A percentile compares a stretch with the other conserved stretches of the same genome.
Evolutionary conservation across 2,113 vertebrate genomes (phyloP).

Genomic region (Thunnus maccoyii): DNA sequence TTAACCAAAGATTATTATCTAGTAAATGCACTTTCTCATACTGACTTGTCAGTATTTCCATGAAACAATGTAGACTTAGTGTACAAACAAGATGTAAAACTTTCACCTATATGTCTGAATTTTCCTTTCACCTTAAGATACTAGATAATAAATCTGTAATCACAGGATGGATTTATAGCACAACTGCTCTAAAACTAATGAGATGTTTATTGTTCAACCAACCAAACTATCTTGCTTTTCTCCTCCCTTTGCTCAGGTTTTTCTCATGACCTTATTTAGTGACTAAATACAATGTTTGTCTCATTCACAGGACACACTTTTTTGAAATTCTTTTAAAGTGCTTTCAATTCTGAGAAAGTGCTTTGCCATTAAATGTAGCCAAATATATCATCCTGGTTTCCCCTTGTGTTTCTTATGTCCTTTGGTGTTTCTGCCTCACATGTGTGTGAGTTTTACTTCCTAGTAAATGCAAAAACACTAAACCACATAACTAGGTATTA

Average conservation of each 20-base stretch:
- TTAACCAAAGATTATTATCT: not conserved
- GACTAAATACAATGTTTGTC: not conserved
- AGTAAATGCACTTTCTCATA: not conserved
- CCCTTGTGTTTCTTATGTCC: slow-evolving; percentile 27
- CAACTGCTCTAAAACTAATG: not conserved
- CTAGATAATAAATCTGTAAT: not conserved
- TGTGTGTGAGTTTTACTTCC: slow-evolving; percentile 56
- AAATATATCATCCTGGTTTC: not conserved
- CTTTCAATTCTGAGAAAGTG: slow-evolving; percentile 49
- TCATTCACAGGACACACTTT: not conserved
- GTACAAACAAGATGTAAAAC: not conserved
- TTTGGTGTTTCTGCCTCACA: not conserved
- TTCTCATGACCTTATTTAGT: not conserved
- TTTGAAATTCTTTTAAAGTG: not conserved
- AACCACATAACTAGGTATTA: not conserved
- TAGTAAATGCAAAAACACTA: slow-evolving; percentile 14
- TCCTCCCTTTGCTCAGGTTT: not conserved
- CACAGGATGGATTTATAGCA: not conserved
- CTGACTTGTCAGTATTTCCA: not conserved
- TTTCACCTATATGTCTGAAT: not conserved
- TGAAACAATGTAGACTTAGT: not conserved
- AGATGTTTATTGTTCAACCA: not conserved
- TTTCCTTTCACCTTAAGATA: not conserved
- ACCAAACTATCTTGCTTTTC: not conserved
- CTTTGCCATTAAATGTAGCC: not conserved